Evolutionary conservation across 2,888 invertebrate species (phyloP).

Genomic region (Drosophila paramelanica): DNA sequence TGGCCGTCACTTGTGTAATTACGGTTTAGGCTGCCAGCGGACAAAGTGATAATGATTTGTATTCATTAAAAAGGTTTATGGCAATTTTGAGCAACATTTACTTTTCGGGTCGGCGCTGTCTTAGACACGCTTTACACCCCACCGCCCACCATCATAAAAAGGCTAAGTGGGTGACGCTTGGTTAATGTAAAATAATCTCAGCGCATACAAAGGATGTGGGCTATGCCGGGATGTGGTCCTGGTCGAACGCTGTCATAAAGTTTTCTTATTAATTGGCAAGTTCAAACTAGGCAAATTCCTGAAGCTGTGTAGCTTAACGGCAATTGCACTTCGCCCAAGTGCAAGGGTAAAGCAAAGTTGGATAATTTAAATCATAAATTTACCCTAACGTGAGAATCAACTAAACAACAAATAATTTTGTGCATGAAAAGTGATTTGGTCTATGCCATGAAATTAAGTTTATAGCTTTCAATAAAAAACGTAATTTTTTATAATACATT

Average conservation of each 20-base stretch:
- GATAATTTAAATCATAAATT: conserved; percentile 1
- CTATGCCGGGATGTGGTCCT: conserved; percentile 21
- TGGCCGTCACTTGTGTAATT: conserved; percentile 61
- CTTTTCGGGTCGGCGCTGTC: conserved; percentile 42
- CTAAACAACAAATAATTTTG: background rate
- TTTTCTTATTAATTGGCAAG: conserved; percentile 40
- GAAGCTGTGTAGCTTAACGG: conserved; percentile 10
- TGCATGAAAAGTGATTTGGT: background rate
- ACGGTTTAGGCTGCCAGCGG: conserved; percentile 67
- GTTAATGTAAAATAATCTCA: conserved; percentile 38
- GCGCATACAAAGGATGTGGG: conserved; percentile 13
- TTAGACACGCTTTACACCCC: background rate
- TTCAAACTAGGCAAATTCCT: conserved; percentile 31
- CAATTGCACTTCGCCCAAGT: conserved; percentile 21
- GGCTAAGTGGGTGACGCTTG: conserved; percentile 35
- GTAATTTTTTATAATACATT: too few species aligned
- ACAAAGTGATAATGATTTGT: conserved; percentile 81
- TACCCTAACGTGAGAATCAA: background rate
- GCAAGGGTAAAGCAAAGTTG: conserved; percentile 25
- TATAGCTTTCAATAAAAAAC: too few species aligned
- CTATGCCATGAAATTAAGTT: background rate
- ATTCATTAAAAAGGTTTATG: conserved; percentile 81
- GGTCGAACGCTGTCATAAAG: conserved; percentile 24
- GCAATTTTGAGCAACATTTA: conserved; percentile 75
- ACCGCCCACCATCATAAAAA: conserved; percentile 1